Evolutionary conservation across 2,797 vertebrate genomes (phyloP).

Genomic region (Microctenopoma steveboyesi): DNA sequence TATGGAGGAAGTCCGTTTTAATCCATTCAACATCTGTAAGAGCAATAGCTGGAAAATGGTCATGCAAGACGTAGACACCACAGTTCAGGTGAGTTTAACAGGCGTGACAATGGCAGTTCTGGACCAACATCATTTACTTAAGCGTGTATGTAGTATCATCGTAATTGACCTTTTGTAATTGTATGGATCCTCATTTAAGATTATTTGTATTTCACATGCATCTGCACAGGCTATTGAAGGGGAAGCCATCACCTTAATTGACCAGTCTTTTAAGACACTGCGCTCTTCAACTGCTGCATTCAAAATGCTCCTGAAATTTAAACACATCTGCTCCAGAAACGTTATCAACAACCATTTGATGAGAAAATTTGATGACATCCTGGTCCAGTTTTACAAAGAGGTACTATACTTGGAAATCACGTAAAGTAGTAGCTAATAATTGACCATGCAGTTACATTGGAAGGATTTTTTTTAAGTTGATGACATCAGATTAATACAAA

Average conservation of each 20-base stretch:
- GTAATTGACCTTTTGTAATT: background rate
- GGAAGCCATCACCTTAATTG: conserved; percentile 89
- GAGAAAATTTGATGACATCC: conserved; percentile 89
- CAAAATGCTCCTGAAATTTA: conserved; percentile 91
- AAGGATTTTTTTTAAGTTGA: background rate
- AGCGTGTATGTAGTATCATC: background rate
- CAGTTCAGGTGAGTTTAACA: conserved; percentile 83
- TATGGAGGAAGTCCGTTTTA: conserved; percentile 86
- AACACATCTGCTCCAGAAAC: conserved; percentile 86
- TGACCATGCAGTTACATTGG: conserved; percentile 2
- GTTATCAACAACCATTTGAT: conserved; percentile 89
- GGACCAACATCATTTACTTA: background rate
- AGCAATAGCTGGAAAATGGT: conserved; percentile 86
- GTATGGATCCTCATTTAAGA: background rate
- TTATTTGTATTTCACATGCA: conserved; percentile 8
- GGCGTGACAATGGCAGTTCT: background rate
- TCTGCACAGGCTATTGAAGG: conserved; percentile 87
- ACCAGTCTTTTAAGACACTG: conserved; percentile 91
- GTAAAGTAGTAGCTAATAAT: background rate
- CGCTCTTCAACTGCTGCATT: conserved; percentile 92
- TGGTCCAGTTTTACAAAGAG: conserved; percentile 94
- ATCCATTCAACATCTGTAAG: conserved; percentile 85
- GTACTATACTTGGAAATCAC: conserved; percentile 77
- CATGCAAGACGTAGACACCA: conserved; percentile 86
- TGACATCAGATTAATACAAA: conserved; percentile 1